Base-by-base conservation (phyloP, 2,797 vertebrate species). In the Mionectes olivaceus region DNA sequence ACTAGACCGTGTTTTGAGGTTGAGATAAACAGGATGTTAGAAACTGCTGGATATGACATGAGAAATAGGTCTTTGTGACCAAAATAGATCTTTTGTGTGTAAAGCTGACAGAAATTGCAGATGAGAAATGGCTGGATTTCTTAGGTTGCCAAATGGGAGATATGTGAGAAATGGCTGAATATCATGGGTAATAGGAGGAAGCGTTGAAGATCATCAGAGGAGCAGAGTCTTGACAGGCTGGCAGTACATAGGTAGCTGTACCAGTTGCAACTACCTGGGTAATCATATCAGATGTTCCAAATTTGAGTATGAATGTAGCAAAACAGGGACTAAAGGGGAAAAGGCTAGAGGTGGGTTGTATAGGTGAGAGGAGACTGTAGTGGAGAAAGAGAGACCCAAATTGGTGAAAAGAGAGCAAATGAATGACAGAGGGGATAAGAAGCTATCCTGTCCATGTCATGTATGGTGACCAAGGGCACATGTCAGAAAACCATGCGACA, bases 381-480 rank as follows among this genome's bases (percentile, higher is more conserved):
- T 61, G 23, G 39, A 70, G 52, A 61, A 64, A 43, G 13, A 52
- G 21, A 27, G 16, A 53, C 18, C 3, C 7, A 13, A 27, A 63
- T 11, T 27, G 15, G 3, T 27, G 30, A 57, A 80, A 55, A 61
- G 49, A n/a, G 13, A 23, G 24, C 27, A 35, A 52, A 71, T 39
- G 33, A 79, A 32, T 19, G 49, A 15, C 15, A 77, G 47, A 50
- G 74, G 13, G 28, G 16, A 2, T 50, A 43, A 79, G 30, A 43
- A 79, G 30, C 33, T 23, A 0, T 46, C 32, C 5, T 59, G 1
- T 44, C 75, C 4, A 1, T 28, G 44, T 75, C 1, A 2, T 41
- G 18, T 35, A 6, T 59, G 57, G 15, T 60, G 37, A 13, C 53
- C 49, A 27, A 35, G 39, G 35, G 30, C 11, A 35, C 21, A 22